Evolutionary conservation across 2,888 invertebrate species (phyloP), one percentile per base, ranked within the genome.

Genomic region (Agrotis clavis): DNA sequence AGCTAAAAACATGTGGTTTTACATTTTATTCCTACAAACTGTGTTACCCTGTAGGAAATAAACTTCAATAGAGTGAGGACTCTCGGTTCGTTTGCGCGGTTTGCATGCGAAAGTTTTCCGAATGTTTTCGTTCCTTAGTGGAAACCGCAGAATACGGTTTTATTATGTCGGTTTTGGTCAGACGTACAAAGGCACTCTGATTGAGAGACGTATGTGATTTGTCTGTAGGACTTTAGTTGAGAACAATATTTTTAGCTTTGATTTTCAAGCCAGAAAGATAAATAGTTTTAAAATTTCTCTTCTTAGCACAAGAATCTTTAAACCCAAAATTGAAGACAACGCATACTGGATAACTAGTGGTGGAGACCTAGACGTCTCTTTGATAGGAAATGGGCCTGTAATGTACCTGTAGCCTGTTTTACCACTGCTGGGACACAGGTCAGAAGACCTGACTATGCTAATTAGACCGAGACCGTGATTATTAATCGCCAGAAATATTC

Each of bases 81-180:
- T 57, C 66, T 77, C 68, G 68, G 70, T 65, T 82, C 83, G 77
- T 84, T 81, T 80, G 64, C 50, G 67, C 47, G 64, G 74, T 73
- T 80, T 82, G 68, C 63, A 76, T 80, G 67, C 57, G 53, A 68
- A 77, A 84, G 67, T 79, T 78, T 69, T 47, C 54, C 51, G 67
- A 68, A 75, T 71, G 74, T 66, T 71, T 68, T 67, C 59, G 72
- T 67, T 74, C 53, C 57, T 53, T 69, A 25, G 51, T 67, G 63
- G 25, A 51, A 67, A 71, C 73, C 72, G 62, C 70, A 79, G 53
- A 53, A 74, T 73, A 60, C 56, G 62, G 65, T 78, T 70, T 56
- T 59, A 67, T 48, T 59, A 62, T 59, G 69, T 41, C 56, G 30
- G 56, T 64, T 71, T 62, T 35, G 70, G 70, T 50, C 57, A 67